Evolutionary conservation across 2,797 vertebrate species (phyloP).

Genomic region (Astyanax mexicanus): DNA sequence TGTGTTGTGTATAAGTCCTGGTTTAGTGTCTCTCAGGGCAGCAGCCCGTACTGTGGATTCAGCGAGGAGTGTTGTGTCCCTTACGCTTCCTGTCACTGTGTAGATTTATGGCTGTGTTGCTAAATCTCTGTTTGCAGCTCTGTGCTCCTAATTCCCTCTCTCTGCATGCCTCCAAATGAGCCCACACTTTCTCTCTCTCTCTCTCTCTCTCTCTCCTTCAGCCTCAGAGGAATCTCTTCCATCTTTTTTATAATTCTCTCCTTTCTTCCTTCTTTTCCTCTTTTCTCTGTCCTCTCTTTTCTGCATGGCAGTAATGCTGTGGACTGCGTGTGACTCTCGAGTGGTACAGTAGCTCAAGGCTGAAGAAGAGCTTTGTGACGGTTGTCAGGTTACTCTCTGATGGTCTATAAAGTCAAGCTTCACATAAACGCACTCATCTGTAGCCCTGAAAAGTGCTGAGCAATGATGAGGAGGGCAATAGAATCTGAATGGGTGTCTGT

Average conservation of each 20-base stretch:
- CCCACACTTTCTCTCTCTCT: conserved; percentile 32
- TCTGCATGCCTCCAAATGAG: conserved; percentile 54
- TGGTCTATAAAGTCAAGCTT: conserved; percentile 5
- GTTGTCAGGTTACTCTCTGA: neutral
- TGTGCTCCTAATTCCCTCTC: conserved; percentile 55
- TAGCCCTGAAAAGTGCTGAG: neutral
- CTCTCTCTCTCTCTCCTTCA: too few relatives aligned
- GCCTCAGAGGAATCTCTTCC: conserved; percentile 34
- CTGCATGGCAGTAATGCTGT: neutral
- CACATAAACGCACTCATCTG: conserved; percentile 50
- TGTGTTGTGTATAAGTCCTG: neutral
- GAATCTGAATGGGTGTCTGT: neutral
- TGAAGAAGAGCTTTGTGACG: neutral
- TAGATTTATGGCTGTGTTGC: conserved; percentile 53
- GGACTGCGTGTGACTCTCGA: neutral
- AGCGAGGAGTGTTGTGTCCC: conserved; percentile 43
- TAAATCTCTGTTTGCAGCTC: conserved; percentile 59
- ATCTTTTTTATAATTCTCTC: conserved; percentile 33
- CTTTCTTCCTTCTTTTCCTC: conserved; percentile 7
- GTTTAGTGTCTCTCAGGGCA: conserved; percentile 17
- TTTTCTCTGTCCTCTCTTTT: conserved; percentile 14
- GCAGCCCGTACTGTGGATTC: conserved; percentile 32
- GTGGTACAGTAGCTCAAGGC: neutral
- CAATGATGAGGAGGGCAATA: neutral
- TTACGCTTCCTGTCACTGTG: conserved; percentile 41